A percentile compares a stretch with the other conserved stretches of the same genome.
Conservation (phyloP, 2,888 invertebrate species). For the Hesperia comma region DNA sequence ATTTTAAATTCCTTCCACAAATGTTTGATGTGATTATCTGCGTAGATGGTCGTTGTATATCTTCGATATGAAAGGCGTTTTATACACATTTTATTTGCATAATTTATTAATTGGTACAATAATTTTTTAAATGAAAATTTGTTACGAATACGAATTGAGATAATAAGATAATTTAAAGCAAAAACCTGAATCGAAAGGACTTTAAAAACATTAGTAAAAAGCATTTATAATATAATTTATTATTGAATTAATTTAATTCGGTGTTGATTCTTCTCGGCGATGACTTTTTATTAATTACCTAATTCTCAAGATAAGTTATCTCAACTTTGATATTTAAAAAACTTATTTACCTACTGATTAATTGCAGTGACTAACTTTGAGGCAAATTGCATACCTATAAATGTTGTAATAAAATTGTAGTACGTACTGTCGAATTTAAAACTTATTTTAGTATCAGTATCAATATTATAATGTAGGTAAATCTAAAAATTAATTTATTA, state of each 20-base stretch:
- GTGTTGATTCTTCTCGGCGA: neutral
- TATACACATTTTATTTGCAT: constrained; percentile 6
- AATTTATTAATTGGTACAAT: constrained; percentile 10
- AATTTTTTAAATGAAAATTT: neutral
- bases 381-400: no score
- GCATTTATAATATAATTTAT: neutral
- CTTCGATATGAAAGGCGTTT: constrained; percentile 12
- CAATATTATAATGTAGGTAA: no score
- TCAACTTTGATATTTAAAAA: neutral
- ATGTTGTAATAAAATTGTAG: no score
- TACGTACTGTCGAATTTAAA: no score
- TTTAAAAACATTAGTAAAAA: neutral
- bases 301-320: neutral
- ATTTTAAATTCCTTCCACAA: constrained; percentile 33
- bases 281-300: neutral
- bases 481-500: no score
- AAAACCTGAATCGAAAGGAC: neutral
- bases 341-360: no score
- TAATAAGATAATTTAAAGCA: neutral
- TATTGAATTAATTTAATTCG: neutral
- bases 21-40: constrained; percentile 36
- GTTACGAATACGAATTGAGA: neutral
- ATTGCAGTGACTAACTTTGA: no score
- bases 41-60: constrained; percentile 1
- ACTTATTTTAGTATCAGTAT: no score